Evolutionary conservation across 2,113 vertebrate genomes (phyloP).

Genomic region (Gila orcuttii): DNA sequence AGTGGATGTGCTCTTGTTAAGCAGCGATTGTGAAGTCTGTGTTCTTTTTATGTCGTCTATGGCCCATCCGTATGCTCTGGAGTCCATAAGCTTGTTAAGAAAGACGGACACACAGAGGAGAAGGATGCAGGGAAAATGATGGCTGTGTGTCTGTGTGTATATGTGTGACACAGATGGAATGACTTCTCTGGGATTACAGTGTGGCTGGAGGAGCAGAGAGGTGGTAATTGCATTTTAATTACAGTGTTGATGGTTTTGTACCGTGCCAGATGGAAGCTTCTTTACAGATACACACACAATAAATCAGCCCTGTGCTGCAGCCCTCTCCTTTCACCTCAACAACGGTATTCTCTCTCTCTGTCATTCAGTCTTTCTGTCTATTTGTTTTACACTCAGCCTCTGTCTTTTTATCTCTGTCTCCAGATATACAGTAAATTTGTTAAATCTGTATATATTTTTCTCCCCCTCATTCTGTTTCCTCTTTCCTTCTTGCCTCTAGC

Average conservation of each 20-base stretch:
- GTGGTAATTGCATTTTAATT: slow-evolving; percentile 99
- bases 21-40: slow-evolving; percentile 26
- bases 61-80: slow-evolving; percentile 27
- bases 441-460: neutral
- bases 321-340: slow-evolving; percentile 50
- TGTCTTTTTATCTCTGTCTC: slow-evolving; percentile 1
- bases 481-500: neutral
- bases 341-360: slow-evolving; percentile 38
- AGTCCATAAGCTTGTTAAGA: slow-evolving; percentile 40
- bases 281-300: slow-evolving; percentile 89
- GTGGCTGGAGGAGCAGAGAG: slow-evolving; percentile 80
- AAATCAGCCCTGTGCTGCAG: slow-evolving; percentile 79
- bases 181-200: slow-evolving; percentile 90
- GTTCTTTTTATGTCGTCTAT: slow-evolving; percentile 24
- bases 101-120: slow-evolving; percentile 49
- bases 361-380: neutral
- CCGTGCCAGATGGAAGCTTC: slow-evolving; percentile 94
- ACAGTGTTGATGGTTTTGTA: slow-evolving; percentile 93
- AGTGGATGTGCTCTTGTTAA: slow-evolving; percentile 34
- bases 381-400: slow-evolving; percentile 12
- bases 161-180: slow-evolving; percentile 89
- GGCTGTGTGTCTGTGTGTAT: slow-evolving; percentile 66
- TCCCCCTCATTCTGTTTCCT: neutral
- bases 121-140: slow-evolving; percentile 58
- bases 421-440: slow-evolving; percentile 1